A percentile compares a stretch with the other conserved stretches of the same genome.
Conservation (phyloP, 92 coral and sea anemone species). For the Porites divaricata region DNA sequence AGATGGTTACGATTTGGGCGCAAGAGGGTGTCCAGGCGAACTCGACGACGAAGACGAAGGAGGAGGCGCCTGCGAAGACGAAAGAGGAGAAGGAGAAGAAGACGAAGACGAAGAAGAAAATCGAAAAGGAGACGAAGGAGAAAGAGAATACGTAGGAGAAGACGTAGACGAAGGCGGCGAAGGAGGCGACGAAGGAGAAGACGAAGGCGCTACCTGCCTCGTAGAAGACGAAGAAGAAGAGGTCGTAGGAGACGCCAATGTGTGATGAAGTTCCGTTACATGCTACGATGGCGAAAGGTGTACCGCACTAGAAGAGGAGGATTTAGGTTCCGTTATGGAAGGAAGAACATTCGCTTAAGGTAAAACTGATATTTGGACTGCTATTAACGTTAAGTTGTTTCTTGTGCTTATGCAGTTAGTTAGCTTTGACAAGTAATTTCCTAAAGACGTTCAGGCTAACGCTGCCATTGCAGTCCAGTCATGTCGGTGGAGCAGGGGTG, state of each 20-base stretch:
- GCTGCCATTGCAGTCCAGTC: too few species aligned
- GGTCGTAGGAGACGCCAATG: constrained; percentile 18
- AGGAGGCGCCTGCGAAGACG: constrained; percentile 26
- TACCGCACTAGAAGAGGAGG: constrained; percentile 14
- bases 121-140: constrained; percentile 13
- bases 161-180: constrained; percentile 21
- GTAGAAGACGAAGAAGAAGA: constrained; percentile 1
- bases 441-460: too few species aligned
- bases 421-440: too few species aligned
- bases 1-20: not conserved
- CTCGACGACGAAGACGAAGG: constrained; percentile 5
- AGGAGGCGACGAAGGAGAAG: constrained; percentile 10
- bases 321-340: constrained; percentile 1
- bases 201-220: constrained; percentile 1
- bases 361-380: not conserved
- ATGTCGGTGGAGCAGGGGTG: too few species aligned
- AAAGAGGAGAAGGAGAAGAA: constrained; percentile 10
- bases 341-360: not conserved
- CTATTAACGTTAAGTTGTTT: not conserved
- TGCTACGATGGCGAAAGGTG: not conserved
- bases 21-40: constrained; percentile 17
- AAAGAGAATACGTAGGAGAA: constrained; percentile 25
- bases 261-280: constrained; percentile 22
- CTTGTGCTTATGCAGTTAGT: too few species aligned
- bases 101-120: constrained; percentile 16